Evolutionary conservation across 2,797 vertebrate genomes (phyloP).

Genomic region (Avahi laniger): DNA sequence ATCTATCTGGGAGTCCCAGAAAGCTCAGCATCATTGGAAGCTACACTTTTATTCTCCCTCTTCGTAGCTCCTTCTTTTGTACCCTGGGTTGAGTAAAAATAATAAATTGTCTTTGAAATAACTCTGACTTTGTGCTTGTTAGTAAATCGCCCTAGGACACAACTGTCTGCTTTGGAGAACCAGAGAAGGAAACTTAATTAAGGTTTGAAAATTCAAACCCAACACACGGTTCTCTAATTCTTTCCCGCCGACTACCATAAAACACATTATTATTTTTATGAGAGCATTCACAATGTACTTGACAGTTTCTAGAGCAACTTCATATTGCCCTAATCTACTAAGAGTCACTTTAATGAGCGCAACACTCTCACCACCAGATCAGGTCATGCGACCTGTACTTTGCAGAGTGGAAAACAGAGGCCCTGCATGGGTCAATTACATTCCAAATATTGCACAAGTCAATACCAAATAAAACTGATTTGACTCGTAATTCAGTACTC

Average conservation of each 20-base stretch:
- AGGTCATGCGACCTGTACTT: not conserved
- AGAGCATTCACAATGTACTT: not conserved
- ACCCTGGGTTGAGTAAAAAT: not conserved
- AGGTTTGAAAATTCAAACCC: slow-evolving; percentile 22
- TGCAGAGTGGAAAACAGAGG: not conserved
- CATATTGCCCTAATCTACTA: not conserved
- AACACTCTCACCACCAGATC: not conserved
- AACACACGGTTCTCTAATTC: not conserved
- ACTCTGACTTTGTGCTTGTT: not conserved
- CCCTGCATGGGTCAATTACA: not conserved
- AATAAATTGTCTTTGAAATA: slow-evolving; percentile 27
- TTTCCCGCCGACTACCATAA: not conserved
- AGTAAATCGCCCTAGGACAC: not conserved
- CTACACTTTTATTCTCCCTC: not conserved
- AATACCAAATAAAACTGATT: not conserved
- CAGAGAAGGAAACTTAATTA: slow-evolving; percentile 42
- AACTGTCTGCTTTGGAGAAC: not conserved
- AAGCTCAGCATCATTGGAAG: not conserved
- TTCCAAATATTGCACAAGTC: not conserved
- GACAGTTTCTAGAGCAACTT: not conserved
- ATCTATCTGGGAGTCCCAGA: not conserved
- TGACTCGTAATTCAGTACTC: not conserved
- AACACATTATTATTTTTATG: not conserved
- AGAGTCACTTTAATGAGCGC: not conserved
- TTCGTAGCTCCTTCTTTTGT: not conserved